Percentiles rank a stretch among this genome's conserved stretches.
phyloP scores from a whole-genome alignment of 2,888 invertebrate species.

The Mesochorus sp. region DNA sequence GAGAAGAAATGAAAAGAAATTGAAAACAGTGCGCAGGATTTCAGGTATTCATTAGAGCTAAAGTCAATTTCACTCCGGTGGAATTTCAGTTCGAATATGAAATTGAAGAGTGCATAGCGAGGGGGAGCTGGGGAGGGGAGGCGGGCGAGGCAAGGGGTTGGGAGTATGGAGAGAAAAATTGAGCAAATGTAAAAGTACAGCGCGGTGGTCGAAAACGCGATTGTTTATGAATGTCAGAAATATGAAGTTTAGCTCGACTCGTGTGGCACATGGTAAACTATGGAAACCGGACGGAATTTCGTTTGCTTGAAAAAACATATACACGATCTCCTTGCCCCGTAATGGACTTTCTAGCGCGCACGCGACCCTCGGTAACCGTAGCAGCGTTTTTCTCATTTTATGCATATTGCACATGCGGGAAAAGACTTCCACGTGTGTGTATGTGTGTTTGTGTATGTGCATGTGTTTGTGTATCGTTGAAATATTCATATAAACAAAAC shows the following conservation, averaged over 20 bases:
- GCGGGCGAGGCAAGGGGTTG: too few relatives aligned
- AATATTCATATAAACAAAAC: conserved; percentile 66
- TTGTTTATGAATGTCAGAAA: not conserved
- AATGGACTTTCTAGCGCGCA: not conserved
- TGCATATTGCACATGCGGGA: conserved; percentile 16
- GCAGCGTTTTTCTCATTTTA: conserved; percentile 10
- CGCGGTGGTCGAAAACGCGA: not conserved
- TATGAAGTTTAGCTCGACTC: conserved; percentile 3
- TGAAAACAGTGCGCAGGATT: too few relatives aligned
- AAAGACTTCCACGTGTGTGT: not conserved
- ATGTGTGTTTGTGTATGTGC: too few relatives aligned
- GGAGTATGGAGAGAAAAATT: too few relatives aligned
- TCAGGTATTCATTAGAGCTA: too few relatives aligned
- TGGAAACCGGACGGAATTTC: not conserved
- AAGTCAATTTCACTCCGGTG: not conserved
- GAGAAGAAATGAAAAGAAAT: too few relatives aligned
- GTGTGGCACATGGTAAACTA: not conserved
- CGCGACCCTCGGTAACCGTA: not conserved
- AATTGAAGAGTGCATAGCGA: too few relatives aligned
- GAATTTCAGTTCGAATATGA: not conserved
- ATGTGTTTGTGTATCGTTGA: conserved; percentile 51
- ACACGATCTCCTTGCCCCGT: not conserved
- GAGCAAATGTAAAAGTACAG: not conserved
- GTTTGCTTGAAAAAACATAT: not conserved
- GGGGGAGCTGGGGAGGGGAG: too few relatives aligned